These are phyloP conservation scores for Eurois occulta DNA, from an alignment of 2,888 invertebrate genomes.

Conservation along the genomic window DNA sequence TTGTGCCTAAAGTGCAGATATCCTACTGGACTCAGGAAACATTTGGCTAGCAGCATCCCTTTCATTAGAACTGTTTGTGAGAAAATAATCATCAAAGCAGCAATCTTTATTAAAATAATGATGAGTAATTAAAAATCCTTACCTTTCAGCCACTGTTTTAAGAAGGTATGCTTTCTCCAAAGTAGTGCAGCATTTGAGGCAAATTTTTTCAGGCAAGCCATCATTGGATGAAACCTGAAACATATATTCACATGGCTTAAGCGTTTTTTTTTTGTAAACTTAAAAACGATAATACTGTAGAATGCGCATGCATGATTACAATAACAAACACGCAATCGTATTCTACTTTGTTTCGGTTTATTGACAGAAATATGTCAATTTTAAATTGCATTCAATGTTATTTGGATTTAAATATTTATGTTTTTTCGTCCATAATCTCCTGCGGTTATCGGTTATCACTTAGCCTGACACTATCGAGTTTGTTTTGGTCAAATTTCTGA, in stretches of 20 bases:
- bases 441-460: constrained; percentile 49
- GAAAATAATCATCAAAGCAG: background rate
- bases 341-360: constrained; percentile 4
- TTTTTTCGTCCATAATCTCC: constrained; percentile 20
- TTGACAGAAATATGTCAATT: constrained; percentile 32
- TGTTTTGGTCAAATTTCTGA: constrained; percentile 31
- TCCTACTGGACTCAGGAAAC: background rate
- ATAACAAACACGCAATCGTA: background rate
- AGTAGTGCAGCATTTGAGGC: constrained; percentile 84
- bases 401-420: background rate
- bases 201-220: constrained; percentile 88
- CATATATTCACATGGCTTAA: constrained; percentile 21
- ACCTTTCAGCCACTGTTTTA: constrained; percentile 89
- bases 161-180: constrained; percentile 87
- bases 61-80: background rate
- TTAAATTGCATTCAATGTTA: constrained; percentile 6
- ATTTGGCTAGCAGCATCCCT: constrained; percentile 1
- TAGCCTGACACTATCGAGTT: constrained; percentile 56
- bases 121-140: constrained; percentile 45
- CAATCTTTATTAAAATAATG: background rate
- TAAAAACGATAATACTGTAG: background rate
- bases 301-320: background rate
- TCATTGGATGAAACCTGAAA: constrained; percentile 84
- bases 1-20: background rate
- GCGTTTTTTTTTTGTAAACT: background rate